Evolutionary conservation across 2,888 invertebrate genomes (phyloP).

Genomic region (Gnatocerus cornutus): DNA sequence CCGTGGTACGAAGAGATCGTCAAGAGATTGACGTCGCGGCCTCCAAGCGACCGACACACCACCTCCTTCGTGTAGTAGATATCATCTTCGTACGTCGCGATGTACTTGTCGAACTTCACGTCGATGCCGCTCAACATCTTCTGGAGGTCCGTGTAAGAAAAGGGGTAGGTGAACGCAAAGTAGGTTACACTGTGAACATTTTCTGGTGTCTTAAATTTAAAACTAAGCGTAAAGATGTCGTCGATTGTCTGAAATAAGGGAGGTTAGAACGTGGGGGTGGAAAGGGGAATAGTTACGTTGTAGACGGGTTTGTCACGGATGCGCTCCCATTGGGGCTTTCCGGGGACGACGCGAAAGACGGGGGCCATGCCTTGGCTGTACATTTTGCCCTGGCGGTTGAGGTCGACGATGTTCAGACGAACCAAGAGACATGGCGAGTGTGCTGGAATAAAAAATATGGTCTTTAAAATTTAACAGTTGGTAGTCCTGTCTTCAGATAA

Average conservation of each 20-base stretch:
- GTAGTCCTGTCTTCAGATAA: no score
- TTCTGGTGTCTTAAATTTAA: constrained; percentile 81
- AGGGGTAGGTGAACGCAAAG: constrained; percentile 95
- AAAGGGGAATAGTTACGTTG: constrained; percentile 74
- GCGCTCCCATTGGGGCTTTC: constrained; percentile 87
- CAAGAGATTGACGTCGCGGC: constrained; percentile 84
- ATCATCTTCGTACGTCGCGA: constrained; percentile 74
- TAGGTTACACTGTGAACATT: constrained; percentile 83
- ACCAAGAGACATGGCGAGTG: constrained; percentile 75
- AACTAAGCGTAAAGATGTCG: constrained; percentile 83
- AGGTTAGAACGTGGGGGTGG: background rate
- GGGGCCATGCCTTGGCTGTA: constrained; percentile 94
- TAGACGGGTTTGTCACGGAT: constrained; percentile 86
- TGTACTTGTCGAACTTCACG: constrained; percentile 71
- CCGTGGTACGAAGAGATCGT: constrained; percentile 89
- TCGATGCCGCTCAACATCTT: constrained; percentile 82
- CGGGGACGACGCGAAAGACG: constrained; percentile 83
- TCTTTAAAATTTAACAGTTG: no score
- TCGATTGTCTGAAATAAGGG: constrained; percentile 76
- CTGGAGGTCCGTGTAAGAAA: constrained; percentile 88
- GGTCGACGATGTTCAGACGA: constrained; percentile 88
- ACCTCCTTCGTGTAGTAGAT: constrained; percentile 91
- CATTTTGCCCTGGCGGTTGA: constrained; percentile 93
- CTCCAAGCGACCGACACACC: constrained; percentile 85
- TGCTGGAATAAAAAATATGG: constrained; percentile 64